Conservation (phyloP, 1,140 invertebrate genomes). For the Drosophila cardini region DNA sequence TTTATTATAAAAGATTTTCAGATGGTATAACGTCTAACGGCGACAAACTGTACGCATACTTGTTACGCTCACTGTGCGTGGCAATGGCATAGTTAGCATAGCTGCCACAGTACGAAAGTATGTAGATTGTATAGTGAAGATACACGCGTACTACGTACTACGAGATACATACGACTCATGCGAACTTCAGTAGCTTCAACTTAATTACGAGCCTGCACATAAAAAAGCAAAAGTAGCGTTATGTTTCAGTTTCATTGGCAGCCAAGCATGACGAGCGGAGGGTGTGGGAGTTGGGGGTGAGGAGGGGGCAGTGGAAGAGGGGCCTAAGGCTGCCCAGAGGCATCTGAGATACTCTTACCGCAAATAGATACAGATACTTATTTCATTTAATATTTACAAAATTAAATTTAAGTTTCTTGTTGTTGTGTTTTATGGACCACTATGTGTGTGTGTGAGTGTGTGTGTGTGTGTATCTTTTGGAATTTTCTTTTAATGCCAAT, state of each 20-base stretch:
- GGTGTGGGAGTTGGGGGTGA: background rate
- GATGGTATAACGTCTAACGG: slow-evolving; percentile 28
- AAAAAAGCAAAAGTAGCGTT: slow-evolving; percentile 78
- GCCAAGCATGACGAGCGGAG: slow-evolving; percentile 43
- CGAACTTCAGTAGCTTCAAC: slow-evolving; percentile 38
- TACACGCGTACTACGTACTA: slow-evolving; percentile 12
- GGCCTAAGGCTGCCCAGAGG: background rate
- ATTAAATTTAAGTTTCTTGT: slow-evolving; percentile 58
- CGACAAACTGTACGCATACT: slow-evolving; percentile 34
- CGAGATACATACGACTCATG: background rate
- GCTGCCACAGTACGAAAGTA: slow-evolving; percentile 12
- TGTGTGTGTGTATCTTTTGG: background rate
- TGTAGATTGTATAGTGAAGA: slow-evolving; percentile 26
- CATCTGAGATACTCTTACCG: slow-evolving; percentile 16
- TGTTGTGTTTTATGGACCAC: slow-evolving; percentile 26
- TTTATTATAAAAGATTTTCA: slow-evolving; percentile 25
- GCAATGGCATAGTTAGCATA: slow-evolving; percentile 59
- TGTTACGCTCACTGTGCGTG: slow-evolving; percentile 65
- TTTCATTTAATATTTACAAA: slow-evolving; percentile 41
- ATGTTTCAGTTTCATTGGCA: slow-evolving; percentile 76
- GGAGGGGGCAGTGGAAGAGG: too few relatives aligned
- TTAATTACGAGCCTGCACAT: slow-evolving; percentile 64
- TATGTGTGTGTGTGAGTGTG: background rate
- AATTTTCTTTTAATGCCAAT: slow-evolving; percentile 33
- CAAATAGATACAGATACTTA: background rate